A percentile compares a stretch with the other conserved stretches of the same genome.
phyloP scores from a whole-genome alignment of 1,140 invertebrate genomes.

The Epicauta chinensis region DNA sequence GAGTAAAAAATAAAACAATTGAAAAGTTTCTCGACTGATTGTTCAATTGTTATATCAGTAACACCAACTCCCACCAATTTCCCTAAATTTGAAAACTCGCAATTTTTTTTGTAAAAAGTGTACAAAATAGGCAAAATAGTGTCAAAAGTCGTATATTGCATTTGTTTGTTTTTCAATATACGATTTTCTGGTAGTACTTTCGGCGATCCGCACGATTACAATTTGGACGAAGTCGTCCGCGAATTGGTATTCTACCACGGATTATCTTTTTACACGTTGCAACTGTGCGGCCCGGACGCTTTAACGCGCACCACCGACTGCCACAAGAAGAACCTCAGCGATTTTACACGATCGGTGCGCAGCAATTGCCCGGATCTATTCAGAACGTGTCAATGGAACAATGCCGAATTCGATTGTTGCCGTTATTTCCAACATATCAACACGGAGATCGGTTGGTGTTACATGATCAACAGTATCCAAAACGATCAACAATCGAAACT shows the following conservation, averaged over 20 bases:
- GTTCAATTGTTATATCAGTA: no score
- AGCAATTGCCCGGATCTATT: conserved; percentile 53
- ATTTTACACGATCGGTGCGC: conserved; percentile 51
- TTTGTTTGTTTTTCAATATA: no score
- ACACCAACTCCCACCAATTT: no score
- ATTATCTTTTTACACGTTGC: conserved; percentile 56
- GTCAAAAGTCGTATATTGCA: no score
- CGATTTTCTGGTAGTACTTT: no score
- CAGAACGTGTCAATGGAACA: conserved; percentile 55
- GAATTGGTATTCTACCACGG: conserved; percentile 61
- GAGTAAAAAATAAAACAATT: no score
- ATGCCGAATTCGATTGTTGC: conserved; percentile 56
- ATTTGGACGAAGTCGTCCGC: conserved; percentile 60
- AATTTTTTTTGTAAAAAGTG: no score
- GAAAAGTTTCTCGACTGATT: no score
- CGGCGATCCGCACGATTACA: conserved; percentile 58
- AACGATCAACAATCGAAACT: conserved; percentile 27
- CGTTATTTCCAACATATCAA: conserved; percentile 55
- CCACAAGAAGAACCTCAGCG: conserved; percentile 49
- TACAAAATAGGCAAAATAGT: no score
- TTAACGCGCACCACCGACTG: conserved; percentile 45
- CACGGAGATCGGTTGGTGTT: conserved; percentile 61
- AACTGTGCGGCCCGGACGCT: conserved; percentile 50
- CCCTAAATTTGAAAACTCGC: no score
- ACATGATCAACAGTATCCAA: conserved; percentile 57